Conservation (phyloP, 2,888 invertebrate genomes). For the Emesis castigata region DNA sequence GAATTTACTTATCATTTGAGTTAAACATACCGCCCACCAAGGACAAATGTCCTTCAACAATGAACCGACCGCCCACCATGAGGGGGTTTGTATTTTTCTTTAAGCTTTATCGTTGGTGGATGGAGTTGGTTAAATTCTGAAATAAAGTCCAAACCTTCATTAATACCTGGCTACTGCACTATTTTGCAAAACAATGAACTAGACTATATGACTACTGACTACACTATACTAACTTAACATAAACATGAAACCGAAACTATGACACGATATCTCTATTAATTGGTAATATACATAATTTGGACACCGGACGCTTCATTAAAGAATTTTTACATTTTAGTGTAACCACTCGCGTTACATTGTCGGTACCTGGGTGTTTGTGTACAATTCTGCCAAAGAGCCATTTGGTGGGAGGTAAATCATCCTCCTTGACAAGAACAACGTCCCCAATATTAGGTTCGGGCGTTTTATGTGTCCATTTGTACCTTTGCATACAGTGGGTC, state of each 20-base stretch:
- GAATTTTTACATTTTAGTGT: constrained; percentile 5
- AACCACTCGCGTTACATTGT: constrained; percentile 59
- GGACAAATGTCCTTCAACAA: too few species aligned
- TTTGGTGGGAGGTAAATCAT: constrained; percentile 52
- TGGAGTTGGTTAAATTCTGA: background rate
- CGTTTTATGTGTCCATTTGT: constrained; percentile 44
- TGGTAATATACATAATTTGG: background rate
- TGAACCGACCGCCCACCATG: background rate
- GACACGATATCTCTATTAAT: background rate
- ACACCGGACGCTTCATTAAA: background rate
- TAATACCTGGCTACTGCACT: background rate
- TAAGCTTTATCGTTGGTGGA: background rate
- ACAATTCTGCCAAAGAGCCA: constrained; percentile 56
- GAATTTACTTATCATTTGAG: too few species aligned
- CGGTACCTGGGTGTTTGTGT: constrained; percentile 53
- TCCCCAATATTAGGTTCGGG: constrained; percentile 56
- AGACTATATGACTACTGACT: too few species aligned
- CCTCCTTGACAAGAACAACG: constrained; percentile 58
- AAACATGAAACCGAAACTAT: background rate
- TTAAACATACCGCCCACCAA: too few species aligned
- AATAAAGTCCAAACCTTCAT: too few species aligned
- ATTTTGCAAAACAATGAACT: too few species aligned
- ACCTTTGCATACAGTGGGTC: constrained; percentile 13
- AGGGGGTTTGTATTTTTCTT: background rate
- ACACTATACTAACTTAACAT: too few species aligned